Base-by-base conservation (phyloP, 2,888 invertebrate species). In the Phyto melanocephala region DNA sequence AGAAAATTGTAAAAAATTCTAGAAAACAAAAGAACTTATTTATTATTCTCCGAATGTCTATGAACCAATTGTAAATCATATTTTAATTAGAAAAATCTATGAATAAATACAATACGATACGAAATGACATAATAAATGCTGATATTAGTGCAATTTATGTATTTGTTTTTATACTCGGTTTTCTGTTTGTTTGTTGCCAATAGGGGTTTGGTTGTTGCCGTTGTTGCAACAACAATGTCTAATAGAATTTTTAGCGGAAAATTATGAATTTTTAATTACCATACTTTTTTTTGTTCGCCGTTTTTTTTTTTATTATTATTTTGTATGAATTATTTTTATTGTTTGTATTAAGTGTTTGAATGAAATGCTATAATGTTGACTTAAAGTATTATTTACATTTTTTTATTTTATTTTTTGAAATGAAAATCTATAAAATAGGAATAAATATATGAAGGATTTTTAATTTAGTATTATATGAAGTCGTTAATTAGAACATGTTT, bases 1-100 rank as follows among this genome's bases (percentile, higher is more conserved):
- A 37, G 7, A 37, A 28, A 56, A 56, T 8, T 52, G 54, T 45
- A 45, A 28, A 24, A 24, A 33, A 20, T 42, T 40, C 1, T 35
- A 20, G 40, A 62, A 70, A 77, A 70, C 35, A 77, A 77, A 42
- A 70, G 70, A 77, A 70, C 42, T 68, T 74, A 17, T 76, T 74
- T 72, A 56, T 67, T 70, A 52, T 71, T 60, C 24, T 2, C 68
- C 79, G 68, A 75, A 70, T 78, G 74, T 63, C 74, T 78, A 79
- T 79, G 79, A 79, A 79, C 65, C 75, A 82, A 82, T 79, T 79
- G 79, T 82, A 82, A 82, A 82, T 82, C 82, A 82, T 76, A 82
- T 82, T 79, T 74, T 82, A 82, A 82, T 82, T 82, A 82, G 82
- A 79, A 79, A 79, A 82, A 82, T 82, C 79, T 76, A 79, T 82